phyloP scores from a whole-genome alignment of 2,888 invertebrate species.

The Rhopalosiphum nymphaeae region DNA sequence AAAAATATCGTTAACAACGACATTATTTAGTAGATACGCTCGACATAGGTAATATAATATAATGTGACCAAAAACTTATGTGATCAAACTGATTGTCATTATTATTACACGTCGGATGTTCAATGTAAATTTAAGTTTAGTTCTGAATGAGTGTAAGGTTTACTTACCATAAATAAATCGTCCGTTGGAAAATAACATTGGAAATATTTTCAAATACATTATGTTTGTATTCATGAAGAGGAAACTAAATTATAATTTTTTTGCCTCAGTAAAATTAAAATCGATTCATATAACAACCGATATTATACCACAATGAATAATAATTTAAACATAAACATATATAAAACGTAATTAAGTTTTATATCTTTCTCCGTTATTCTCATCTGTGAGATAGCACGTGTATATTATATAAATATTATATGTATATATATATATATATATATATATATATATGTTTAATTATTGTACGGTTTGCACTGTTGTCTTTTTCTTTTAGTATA shows the following conservation, averaged over 20 bases:
- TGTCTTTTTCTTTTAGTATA: neutral
- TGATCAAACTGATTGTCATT: neutral
- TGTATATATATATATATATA: no score
- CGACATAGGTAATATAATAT: neutral
- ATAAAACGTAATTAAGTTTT: neutral
- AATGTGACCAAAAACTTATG: neutral
- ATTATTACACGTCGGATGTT: neutral
- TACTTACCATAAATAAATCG: neutral
- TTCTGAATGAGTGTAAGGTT: neutral
- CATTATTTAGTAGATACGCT: neutral
- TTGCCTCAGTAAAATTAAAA: neutral
- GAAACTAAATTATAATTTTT: neutral
- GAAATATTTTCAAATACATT: neutral
- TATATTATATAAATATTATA: no score
- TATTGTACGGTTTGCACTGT: neutral
- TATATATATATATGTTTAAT: neutral
- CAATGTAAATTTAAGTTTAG: neutral
- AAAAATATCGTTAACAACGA: neutral
- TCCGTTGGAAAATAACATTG: neutral
- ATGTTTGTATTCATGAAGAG: neutral
- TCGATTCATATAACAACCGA: neutral
- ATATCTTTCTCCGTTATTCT: neutral
- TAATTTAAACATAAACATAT: neutral
- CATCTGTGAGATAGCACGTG: neutral
- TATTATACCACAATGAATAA: neutral